Conservation (phyloP, 2,797 vertebrate species). For the Enteromius treurensis region DNA sequence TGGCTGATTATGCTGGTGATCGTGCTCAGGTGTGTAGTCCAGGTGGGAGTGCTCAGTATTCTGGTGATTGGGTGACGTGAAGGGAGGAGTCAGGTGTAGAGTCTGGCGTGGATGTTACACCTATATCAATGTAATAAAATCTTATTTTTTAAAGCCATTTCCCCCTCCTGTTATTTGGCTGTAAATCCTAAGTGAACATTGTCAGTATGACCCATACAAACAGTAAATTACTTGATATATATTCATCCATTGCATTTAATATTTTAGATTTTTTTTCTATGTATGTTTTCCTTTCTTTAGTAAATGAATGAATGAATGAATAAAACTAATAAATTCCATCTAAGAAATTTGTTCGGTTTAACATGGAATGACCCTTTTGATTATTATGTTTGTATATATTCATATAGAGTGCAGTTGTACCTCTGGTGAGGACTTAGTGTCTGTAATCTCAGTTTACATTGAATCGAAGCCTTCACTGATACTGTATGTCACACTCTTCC, state of each 20-base stretch:
- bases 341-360: too few species aligned
- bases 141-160: background rate
- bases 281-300: background rate
- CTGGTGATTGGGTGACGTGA: too few species aligned
- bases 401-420: background rate
- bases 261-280: background rate
- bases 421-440: background rate
- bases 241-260: background rate
- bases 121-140: too few species aligned
- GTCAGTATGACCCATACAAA: background rate
- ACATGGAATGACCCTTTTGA: too few species aligned
- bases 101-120: too few species aligned
- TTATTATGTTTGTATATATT: too few species aligned
- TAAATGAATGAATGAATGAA: background rate
- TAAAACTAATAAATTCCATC: background rate
- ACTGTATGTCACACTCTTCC: slow-evolving; percentile 16
- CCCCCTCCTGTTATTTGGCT: background rate
- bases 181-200: background rate
- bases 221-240: background rate
- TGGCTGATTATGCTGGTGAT: too few species aligned
- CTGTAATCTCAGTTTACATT: background rate
- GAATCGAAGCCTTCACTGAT: background rate
- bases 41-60: too few species aligned
- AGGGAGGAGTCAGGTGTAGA: too few species aligned
- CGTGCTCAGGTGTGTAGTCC: too few species aligned